Base-by-base conservation (phyloP, 2,113 vertebrate species). In the Propithecus coquereli region DNA sequence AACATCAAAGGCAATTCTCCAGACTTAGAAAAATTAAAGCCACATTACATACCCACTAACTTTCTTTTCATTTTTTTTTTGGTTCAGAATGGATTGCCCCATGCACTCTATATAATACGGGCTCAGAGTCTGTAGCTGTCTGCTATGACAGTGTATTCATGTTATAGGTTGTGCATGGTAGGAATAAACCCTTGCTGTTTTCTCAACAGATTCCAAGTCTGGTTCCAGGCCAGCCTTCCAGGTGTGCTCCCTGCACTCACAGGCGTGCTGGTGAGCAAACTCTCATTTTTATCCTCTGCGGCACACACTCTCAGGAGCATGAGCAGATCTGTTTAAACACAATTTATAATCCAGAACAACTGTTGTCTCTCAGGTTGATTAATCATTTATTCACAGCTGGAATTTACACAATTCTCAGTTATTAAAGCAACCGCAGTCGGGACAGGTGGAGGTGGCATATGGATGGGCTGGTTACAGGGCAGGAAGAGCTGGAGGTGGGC, bases 251-350 rank as follows among this genome's bases (percentile, higher is more conserved):
- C 98, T 1, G 93, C 97, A 8, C 98, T 99, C 94, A 95, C 93
- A 23, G 94, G 97, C 32, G 10, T 99, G 47, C 97, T 99, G 99
- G 99, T 99, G 98, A 98, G 99, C 96, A 95, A 89, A 11, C 9
- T 43, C 37, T 84, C 11, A 0, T 4, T n/a, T 40, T 70, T 74
- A 7, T 63, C 43, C 4, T 22, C 90, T 8, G 5, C 30, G 1
- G 71, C 82, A 96, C 91, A 18, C 17, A 13, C 32, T 52, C 47
- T 18, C 0, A 5, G 80, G 50, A 25, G 30, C 40, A 0, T 20
- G 73, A 32, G 2, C 13, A 0, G 61, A 74, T 65, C 71, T 40
- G 2, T 87, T 37, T 27, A 76, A 86, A 71, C 18, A 59, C 2
- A 5, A 8, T 71, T 93, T 85, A 32, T 2, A 25, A 37, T 27